A percentile compares a stretch with the other conserved stretches of the same genome.
These are phyloP conservation scores for Hypotaenidia philippensis DNA, from an alignment of 2,797 vertebrate species.

Conservation along the genomic window DNA sequence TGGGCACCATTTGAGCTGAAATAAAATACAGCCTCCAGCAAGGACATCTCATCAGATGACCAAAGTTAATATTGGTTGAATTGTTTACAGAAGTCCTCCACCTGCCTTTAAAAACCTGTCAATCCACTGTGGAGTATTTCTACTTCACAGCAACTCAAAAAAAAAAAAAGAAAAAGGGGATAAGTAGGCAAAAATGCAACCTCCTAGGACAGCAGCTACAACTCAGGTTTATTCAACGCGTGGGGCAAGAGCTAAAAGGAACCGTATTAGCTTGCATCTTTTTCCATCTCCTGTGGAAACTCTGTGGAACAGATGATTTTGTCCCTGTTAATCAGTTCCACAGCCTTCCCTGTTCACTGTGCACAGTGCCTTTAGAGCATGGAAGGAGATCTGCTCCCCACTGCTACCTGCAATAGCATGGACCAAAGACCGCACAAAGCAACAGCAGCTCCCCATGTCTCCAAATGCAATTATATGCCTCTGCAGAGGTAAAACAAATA, in stretches of 20 bases:
- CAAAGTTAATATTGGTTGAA: neutral
- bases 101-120: neutral
- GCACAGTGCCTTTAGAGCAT: neutral
- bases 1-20: neutral
- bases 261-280: neutral
- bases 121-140: neutral
- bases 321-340: neutral
- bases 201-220: neutral
- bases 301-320: neutral
- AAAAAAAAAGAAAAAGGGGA: neutral
- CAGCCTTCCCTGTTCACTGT: neutral
- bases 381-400: neutral
- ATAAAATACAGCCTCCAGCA: neutral
- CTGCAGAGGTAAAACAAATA: neutral
- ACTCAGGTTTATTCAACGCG: neutral
- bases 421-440: neutral
- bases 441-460: neutral
- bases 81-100: neutral
- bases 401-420: neutral
- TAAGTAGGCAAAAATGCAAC: neutral
- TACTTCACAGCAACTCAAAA: neutral
- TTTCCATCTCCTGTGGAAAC: neutral
- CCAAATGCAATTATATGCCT: neutral
- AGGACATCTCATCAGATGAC: neutral
- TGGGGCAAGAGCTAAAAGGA: neutral